Conservation (phyloP, 2,888 invertebrate genomes). For the Morinoia aosen region DNA sequence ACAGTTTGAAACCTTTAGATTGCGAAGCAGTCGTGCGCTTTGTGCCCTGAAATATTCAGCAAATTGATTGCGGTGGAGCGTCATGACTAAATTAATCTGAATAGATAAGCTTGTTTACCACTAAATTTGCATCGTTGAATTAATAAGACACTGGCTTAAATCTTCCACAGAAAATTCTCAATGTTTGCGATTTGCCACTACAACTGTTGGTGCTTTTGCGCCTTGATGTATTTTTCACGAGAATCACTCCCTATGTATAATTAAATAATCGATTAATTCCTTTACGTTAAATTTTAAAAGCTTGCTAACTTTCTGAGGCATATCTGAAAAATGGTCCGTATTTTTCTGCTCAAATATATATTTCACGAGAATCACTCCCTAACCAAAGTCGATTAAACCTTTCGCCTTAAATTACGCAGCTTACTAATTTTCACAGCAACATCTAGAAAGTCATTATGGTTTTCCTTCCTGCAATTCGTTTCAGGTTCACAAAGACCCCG, state of each 20-base stretch:
- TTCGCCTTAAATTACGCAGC: neutral
- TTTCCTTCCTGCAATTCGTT: neutral
- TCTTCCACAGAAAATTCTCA: neutral
- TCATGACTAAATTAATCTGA: neutral
- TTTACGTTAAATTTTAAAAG: too few relatives aligned
- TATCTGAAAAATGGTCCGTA: too few relatives aligned
- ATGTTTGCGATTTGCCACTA: neutral
- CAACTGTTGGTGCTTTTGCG: too few relatives aligned
- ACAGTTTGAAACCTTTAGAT: too few relatives aligned
- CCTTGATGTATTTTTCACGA: too few relatives aligned
- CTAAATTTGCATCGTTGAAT: neutral
- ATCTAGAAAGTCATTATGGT: neutral
- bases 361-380: too few relatives aligned
- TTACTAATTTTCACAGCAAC: neutral
- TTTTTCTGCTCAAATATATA: too few relatives aligned
- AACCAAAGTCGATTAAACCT: neutral
- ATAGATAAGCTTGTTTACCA: neutral
- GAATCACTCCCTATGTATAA: too few relatives aligned
- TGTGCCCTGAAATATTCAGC: neutral
- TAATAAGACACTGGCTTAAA: neutral
- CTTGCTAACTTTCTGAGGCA: too few relatives aligned
- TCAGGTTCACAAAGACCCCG: conserved; percentile 12
- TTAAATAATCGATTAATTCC: too few relatives aligned
- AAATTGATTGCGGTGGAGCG: neutral
- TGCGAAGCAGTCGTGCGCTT: too few relatives aligned